Base-by-base conservation (phyloP, 2,113 vertebrate genomes). In the Pongo pygmaeus region DNA sequence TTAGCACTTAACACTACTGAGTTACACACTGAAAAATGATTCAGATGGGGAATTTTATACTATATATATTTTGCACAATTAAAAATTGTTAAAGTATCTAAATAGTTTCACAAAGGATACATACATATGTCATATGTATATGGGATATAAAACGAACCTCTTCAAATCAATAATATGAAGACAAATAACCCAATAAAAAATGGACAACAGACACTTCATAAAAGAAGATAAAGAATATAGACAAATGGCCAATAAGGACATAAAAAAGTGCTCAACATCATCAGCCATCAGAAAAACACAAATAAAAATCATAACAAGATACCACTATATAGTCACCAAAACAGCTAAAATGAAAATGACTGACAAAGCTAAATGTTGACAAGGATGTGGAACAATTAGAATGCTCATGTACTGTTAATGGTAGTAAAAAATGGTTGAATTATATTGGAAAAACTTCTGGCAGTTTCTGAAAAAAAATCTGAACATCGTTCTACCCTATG, bases 351-450 rank as follows among this genome's bases (percentile, higher is more conserved):
- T 85, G 18, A 2, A 64, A 72, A 46, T 5, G 7, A 14, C 40
- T 2, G n/a, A 78, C 27, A 43, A 38, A 16, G 16, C 27, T n/a
- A 77, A 61, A 25, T 40, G 50, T 61, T 38, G 43, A 0, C n/a
- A 6, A 79, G 13, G 6, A 27, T 9, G 11, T 9, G 30, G 12
- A 7, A 12, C 48, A 77, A 1, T 27, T 2, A 32, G 25, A 22
- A 27, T 6, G 6, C 11, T 10, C 13, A 2, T 12, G 6, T 22
- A 11, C 9, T 4, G 17, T 6, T 57, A 8, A 35, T 2, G 46
- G 10, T 10, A 30, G 30, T 6, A 16, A 59, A 50, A 81, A 38
- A 14, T 9, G 7, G 12, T 5, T 12, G 6, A 40, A 40, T 6
- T 22, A 27, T 9, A 7, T 7, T 0, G 5, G 57, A 72, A 52